Evolutionary conservation across 2,888 invertebrate species (phyloP), one percentile per base, ranked within the genome.

Genomic region (Stenotaenia linearis): DNA sequence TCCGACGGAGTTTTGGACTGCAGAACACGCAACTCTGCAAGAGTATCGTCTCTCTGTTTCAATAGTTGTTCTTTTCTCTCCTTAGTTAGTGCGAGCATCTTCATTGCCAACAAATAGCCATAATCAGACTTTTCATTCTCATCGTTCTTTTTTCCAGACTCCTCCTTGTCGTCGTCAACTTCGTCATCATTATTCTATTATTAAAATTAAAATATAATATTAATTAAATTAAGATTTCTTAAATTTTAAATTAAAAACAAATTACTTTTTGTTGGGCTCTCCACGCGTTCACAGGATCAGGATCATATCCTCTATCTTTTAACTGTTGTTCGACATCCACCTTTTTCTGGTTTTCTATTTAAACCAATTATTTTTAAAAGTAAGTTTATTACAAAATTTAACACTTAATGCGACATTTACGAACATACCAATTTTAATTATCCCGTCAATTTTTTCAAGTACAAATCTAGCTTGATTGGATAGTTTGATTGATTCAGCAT

Each of bases 391-490:
- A 15, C 21, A 25, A 28, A 4, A 75, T 32, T 21, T 9, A 40
- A 40, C 9, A 40, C 9, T 6, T 6, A 32, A 32, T 9, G 32
- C 9, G 4, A 40, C 9, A 12, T 40, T 7, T 40, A 18, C 12
- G n/a, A 45, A 9, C n/a, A 3, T 45, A 81, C 80, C 80, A 18
- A 96, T 91, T 0, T 91, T 90, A 6, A 96, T 86, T 32, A 91
- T 91, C 74, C 93, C 93, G 83, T 95, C 95, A 84, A 98, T 98
- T 87, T 99, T 99, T 87, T 98, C 98, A 79, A 95, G 85, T 80
- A 99, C 98, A 87, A 99, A 99, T 79, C 96, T 89, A 0, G 96
- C 97, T 85, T 98, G 96, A 87, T 98, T 97, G 77, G 92, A 91
- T 0, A 99, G 88, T 85, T 93, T 94, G 69, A 91, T 90, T 0